Evolutionary conservation across 2,888 invertebrate genomes (phyloP), one percentile per base, ranked within the genome.

Genomic region (Polia nebulosa): DNA sequence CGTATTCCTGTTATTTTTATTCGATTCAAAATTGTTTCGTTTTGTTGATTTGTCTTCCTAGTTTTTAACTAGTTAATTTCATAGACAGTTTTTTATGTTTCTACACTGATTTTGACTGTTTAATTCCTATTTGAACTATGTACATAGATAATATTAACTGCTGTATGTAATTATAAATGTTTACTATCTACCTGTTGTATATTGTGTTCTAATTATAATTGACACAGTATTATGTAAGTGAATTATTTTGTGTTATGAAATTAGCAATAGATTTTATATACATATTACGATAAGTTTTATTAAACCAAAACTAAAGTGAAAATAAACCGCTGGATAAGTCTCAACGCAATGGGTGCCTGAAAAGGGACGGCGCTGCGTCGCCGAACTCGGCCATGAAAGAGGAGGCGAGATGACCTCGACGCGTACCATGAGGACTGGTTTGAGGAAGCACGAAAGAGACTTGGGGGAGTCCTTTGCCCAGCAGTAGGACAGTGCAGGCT

Each of bases 181-280:
- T 62, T 68, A 82, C 72, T 81, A 67, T 79, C 68, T 83, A 83
- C 66, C 73, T 81, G 72, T 81, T 76, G 76, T 76, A 77, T 82
- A 76, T 70, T 80, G 80, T 82, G 77, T 84, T 82, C 58, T 71
- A 58, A 72, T 84, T 80, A 73, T 82, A 79, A 82, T 80, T 84
- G 82, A 89, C 85, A 86, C 88, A 89, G 86, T 88, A 87, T 87
- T 86, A 85, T 72, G 59, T 85, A 83, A 84, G 82, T 85, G 82
- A 75, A 86, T 84, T 86, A 83, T 86, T 83, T 88, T 86, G 77
- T 84, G 82, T 88, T 86, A 84, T 83, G 64, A 83, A 80, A 84
- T 68, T 83, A 83, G 82, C 79, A 88, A 90, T 89, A 91, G 84
- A 87, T 89, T 91, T 90, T 90, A 86, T 91, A 90, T 89, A 81